Evolutionary conservation across 2,888 invertebrate species (phyloP), one percentile per base, ranked within the genome.

Genomic region (Tenthredo livida): DNA sequence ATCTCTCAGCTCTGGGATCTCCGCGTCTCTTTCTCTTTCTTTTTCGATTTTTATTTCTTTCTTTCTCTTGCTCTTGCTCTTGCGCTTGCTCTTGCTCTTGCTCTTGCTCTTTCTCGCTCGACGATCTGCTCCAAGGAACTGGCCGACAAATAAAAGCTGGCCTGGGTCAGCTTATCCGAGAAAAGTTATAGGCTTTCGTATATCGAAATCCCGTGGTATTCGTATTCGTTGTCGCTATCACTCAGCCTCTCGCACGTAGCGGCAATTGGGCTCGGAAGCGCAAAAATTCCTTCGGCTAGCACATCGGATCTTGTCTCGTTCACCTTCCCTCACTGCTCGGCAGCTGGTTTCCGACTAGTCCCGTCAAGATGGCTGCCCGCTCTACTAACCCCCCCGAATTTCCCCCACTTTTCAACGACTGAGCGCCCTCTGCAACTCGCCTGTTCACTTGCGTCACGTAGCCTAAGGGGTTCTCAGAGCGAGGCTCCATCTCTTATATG

Each of bases 321-420:
- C 89, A 92, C 92, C 92, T 89, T 92, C 91, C 93, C 92, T 91
- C 90, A 91, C 92, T 93, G 93, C 92, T 92, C 92, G 91, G 92
- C 93, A 92, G 93, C 88, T 93, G 92, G 92, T 93, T 93, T 91
- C 93, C 93, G 92, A 93, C 93, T 93, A 92, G 92, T 86, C 86
- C 73, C 85, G 47, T 65, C 88, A 89, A 89, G 85, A 88, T 89
- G 88, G 89, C 89, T 87, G 88, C 82, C 67, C 54, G 70, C 72
- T 65, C 83, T 88, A 89, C 85, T 88, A 88, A 87, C 82, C 85
- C 78, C 84, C 73, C 89, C 72, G 75, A 12, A 73, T 58, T 47
- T 54, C 67, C 50, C 84, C 84, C 73, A 73, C 84, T 85, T 65
- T 29, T 73, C 73, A 88, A 88, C 86, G 87, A 85, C 90, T 86